Conservation (phyloP, 1,140 invertebrate genomes). For the Daktulosphaira vitifoliae region DNA sequence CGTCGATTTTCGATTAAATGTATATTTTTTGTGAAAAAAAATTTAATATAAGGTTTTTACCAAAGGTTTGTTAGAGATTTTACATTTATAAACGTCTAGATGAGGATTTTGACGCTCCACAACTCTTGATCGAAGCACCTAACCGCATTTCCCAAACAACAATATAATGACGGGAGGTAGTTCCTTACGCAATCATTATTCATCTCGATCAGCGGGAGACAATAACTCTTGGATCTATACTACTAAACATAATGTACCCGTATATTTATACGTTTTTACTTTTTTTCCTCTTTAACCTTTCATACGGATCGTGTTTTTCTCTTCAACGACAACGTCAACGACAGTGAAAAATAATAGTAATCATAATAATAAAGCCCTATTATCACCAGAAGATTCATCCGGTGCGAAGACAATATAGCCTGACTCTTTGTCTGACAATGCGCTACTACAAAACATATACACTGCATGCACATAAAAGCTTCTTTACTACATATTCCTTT, state of each 20-base stretch:
- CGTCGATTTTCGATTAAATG: no score
- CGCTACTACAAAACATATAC: not conserved
- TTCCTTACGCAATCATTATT: not conserved
- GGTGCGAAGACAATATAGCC: not conserved
- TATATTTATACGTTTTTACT: not conserved
- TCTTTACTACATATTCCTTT: constrained; percentile 8
- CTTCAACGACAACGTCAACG: not conserved
- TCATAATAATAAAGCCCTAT: constrained; percentile 13
- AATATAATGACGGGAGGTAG: no score
- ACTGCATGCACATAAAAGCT: not conserved
- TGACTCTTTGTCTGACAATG: not conserved
- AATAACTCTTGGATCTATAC: not conserved
- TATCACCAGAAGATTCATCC: not conserved
- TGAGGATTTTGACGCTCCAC: no score
- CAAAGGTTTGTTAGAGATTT: no score
- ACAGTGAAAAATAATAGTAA: no score
- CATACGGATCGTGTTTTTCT: not conserved
- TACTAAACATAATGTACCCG: not conserved
- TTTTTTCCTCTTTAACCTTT: not conserved
- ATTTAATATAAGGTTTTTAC: no score
- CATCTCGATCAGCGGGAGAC: constrained; percentile 9
- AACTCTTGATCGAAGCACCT: no score
- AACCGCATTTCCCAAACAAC: no score
- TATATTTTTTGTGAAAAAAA: no score
- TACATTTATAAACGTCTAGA: no score